Percentiles rank a stretch among this genome's conserved stretches.
phyloP scores from a whole-genome alignment of 2,888 invertebrate genomes.

The Drosophila algonquin region DNA sequence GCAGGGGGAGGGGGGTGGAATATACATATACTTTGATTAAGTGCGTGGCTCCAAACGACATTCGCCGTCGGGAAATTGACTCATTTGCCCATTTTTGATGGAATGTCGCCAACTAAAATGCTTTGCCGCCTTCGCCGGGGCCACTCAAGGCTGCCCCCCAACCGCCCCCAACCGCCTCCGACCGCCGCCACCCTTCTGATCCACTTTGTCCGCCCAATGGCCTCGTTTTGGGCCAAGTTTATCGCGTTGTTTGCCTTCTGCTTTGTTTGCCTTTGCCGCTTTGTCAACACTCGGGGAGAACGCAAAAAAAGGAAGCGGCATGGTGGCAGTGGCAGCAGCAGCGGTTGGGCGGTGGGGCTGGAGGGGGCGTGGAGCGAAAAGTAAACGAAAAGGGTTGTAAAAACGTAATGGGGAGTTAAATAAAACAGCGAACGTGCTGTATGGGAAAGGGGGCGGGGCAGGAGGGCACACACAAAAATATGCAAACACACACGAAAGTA shows the following conservation, averaged over 20 bases:
- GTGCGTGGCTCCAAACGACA: conserved; percentile 53
- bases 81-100: conserved; percentile 74
- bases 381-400: conserved; percentile 71
- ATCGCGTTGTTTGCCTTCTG: conserved; percentile 68
- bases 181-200: background rate
- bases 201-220: background rate
- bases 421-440: conserved; percentile 75
- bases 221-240: conserved; percentile 27
- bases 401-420: conserved; percentile 78
- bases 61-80: conserved; percentile 54
- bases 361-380: conserved; percentile 8
- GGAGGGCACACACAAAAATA: conserved; percentile 45
- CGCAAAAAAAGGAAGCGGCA: conserved; percentile 44
- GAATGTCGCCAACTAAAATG: conserved; percentile 71
- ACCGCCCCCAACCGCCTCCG: background rate
- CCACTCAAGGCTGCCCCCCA: conserved; percentile 3
- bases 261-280: conserved; percentile 76
- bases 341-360: background rate
- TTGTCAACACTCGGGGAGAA: conserved; percentile 65
- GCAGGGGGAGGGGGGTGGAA: background rate
- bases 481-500: conserved; percentile 46
- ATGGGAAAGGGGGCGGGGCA: background rate
- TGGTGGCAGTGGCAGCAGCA: background rate
- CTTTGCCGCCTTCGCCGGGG: conserved; percentile 30
- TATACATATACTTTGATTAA: conserved; percentile 64